phyloP scores from a whole-genome alignment of 2,113 vertebrate genomes.

The Solenodon paradoxus region DNA sequence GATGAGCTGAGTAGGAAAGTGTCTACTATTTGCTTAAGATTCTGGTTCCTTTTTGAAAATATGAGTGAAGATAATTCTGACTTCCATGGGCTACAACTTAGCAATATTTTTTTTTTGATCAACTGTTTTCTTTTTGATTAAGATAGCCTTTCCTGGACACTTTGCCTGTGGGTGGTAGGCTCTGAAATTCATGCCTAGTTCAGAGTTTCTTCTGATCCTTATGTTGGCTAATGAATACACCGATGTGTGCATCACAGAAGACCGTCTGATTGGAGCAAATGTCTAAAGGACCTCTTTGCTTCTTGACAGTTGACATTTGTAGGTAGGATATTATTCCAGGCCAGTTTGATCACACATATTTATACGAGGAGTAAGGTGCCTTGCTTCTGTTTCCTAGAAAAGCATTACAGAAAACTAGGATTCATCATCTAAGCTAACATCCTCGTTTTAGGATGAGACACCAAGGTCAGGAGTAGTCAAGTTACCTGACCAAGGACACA shows the following conservation, averaged over 20 bases:
- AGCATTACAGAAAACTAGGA: not conserved
- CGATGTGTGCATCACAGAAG: not conserved
- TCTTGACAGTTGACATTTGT: not conserved
- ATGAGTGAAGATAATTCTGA: not conserved
- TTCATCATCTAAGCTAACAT: not conserved
- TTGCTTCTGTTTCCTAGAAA: not conserved
- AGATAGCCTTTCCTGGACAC: constrained; percentile 36
- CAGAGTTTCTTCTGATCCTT: not conserved
- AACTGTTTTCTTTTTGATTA: constrained; percentile 48
- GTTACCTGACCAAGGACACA: not conserved
- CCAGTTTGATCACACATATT: not conserved
- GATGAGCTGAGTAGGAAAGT: not conserved
- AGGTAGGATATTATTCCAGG: not conserved
- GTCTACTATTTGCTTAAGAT: not conserved
- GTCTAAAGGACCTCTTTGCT: not conserved
- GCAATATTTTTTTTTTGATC: constrained; percentile 49
- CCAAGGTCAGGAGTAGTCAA: not conserved
- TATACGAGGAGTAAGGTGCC: not conserved
- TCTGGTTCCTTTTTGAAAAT: not conserved
- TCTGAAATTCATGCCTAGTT: not conserved
- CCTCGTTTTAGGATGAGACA: not conserved
- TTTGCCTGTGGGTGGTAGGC: constrained; percentile 4
- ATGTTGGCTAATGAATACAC: not conserved
- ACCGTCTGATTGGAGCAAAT: not conserved
- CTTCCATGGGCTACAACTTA: not conserved